phyloP scores from a whole-genome alignment of 2,888 invertebrate species.

The Eumerus sabulonum region DNA sequence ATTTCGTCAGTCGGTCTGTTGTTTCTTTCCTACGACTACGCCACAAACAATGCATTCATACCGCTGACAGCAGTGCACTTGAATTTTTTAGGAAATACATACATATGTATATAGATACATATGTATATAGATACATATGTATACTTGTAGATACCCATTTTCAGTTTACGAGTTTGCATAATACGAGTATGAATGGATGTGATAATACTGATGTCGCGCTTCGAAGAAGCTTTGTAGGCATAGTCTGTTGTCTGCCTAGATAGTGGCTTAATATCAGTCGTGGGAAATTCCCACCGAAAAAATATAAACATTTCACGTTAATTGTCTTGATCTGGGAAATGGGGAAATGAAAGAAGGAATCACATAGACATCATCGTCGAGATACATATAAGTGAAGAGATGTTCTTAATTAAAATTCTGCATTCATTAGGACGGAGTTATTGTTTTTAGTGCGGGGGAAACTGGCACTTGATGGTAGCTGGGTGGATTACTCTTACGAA shows the following conservation, averaged over 20 bases:
- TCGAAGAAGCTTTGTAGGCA: neutral
- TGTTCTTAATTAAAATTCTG: constrained; percentile 40
- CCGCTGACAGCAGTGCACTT: constrained; percentile 45
- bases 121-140: no score
- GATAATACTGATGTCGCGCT: neutral
- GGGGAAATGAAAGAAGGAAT: neutral
- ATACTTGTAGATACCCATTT: no score
- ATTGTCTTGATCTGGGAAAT: constrained; percentile 47
- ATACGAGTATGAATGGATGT: neutral
- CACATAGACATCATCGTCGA: neutral
- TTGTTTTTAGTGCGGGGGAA: no score
- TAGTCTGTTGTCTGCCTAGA: no score
- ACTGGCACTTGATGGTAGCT: no score
- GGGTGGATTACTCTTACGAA: no score
- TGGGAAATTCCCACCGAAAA: constrained; percentile 56
- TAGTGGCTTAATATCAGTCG: constrained; percentile 44
- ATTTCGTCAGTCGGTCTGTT: constrained; percentile 18
- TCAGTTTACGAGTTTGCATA: constrained; percentile 23
- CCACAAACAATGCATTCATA: neutral
- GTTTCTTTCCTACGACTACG: constrained; percentile 16
- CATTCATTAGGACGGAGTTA: neutral
- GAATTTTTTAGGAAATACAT: constrained; percentile 47
- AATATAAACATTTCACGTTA: constrained; percentile 21
- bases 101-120: no score
- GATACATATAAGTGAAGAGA: constrained; percentile 2